Evolutionary conservation across 2,797 vertebrate genomes (phyloP).

Genomic region (Hypotaenidia okinawae): DNA sequence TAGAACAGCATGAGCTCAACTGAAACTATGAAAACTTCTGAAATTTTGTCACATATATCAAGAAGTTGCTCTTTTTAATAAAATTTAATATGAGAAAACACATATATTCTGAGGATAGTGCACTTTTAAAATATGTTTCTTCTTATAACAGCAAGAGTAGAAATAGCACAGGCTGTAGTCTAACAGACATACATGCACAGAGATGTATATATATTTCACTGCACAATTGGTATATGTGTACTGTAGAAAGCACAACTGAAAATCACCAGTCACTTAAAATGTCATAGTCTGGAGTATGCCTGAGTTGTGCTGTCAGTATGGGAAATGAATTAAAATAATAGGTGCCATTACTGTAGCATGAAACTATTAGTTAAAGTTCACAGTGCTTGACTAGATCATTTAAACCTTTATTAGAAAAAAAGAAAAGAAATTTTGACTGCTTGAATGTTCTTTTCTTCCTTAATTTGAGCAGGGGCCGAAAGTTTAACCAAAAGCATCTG

Average conservation of each 20-base stretch:
- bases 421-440: neutral
- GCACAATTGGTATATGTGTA: neutral
- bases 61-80: neutral
- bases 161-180: neutral
- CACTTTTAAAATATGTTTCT: neutral
- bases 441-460: neutral
- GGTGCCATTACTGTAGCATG: conserved; percentile 41
- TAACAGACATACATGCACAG: neutral
- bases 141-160: neutral
- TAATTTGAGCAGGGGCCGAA: conserved; percentile 15
- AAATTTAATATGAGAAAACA: neutral
- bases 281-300: conserved; percentile 36
- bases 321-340: conserved; percentile 64
- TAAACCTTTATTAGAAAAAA: conserved; percentile 44
- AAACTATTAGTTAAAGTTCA: conserved; percentile 71
- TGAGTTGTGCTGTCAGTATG: conserved; percentile 44
- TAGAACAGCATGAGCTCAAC: neutral
- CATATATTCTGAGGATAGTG: neutral
- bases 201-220: neutral
- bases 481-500: conserved; percentile 33
- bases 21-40: neutral
- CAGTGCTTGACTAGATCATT: conserved; percentile 40
- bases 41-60: neutral
- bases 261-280: conserved; percentile 61
- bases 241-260: conserved; percentile 35